A percentile compares a stretch with the other conserved stretches of the same genome.
Conservation (phyloP, 1,140 invertebrate species). For the Popillia japonica region DNA sequence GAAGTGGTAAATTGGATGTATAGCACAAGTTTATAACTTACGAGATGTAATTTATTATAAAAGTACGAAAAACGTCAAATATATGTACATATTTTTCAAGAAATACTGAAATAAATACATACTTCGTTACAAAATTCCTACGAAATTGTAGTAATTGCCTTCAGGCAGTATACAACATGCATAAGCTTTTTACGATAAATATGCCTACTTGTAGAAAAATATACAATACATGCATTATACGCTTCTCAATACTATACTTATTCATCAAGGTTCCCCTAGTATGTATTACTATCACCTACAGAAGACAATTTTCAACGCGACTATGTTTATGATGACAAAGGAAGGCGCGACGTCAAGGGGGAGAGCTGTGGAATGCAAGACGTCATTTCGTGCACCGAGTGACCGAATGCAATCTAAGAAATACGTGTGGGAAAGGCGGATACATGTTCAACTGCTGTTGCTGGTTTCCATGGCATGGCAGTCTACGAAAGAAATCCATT, state of each 20-base stretch:
- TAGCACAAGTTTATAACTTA: too few species aligned
- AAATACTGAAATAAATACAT: neutral
- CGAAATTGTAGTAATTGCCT: neutral
- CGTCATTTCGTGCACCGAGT: conserved; percentile 46
- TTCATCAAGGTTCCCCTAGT: conserved; percentile 8
- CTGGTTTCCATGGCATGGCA: neutral
- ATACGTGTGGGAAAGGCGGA: conserved; percentile 42
- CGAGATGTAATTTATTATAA: too few species aligned
- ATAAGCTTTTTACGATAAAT: neutral
- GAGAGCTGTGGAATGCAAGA: conserved; percentile 45
- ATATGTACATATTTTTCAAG: too few species aligned
- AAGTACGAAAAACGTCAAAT: too few species aligned
- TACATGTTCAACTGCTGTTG: conserved; percentile 3
- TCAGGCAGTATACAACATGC: neutral
- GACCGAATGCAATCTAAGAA: conserved; percentile 44
- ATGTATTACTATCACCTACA: neutral
- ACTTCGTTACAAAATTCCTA: neutral
- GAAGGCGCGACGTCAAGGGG: conserved; percentile 22
- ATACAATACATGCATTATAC: too few species aligned
- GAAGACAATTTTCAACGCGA: conserved; percentile 9
- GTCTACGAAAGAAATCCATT: too few species aligned
- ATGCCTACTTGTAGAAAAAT: neutral
- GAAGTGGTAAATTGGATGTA: too few species aligned
- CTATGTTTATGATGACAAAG: neutral
- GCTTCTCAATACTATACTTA: neutral